phyloP scores from a whole-genome alignment of 1,140 invertebrate species.

The Triops cancriformis region DNA sequence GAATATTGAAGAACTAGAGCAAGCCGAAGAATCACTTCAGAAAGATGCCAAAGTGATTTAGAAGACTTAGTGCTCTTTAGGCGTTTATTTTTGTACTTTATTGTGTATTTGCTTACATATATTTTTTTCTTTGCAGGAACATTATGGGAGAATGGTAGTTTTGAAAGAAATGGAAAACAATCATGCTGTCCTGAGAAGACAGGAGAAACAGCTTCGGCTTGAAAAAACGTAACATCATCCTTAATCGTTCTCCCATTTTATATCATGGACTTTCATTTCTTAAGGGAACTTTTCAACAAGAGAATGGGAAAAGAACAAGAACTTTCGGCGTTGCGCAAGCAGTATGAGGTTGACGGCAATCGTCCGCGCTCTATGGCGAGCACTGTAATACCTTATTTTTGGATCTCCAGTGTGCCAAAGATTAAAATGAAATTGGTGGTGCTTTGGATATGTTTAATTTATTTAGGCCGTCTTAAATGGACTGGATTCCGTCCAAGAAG shows the following conservation, averaged over 20 bases:
- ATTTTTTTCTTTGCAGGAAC: neutral
- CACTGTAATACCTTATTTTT: neutral
- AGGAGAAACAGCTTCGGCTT: neutral
- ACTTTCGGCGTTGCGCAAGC: neutral
- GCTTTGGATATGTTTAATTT: neutral
- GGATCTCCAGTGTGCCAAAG: neutral
- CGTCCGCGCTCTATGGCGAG: neutral
- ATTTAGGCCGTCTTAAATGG: neutral
- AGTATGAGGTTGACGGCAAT: neutral
- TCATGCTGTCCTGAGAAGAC: neutral
- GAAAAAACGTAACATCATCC: neutral
- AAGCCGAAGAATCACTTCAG: neutral
- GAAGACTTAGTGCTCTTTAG: too few species aligned
- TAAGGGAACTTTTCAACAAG: neutral
- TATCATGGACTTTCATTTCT: neutral
- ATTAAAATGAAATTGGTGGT: neutral
- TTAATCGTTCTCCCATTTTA: neutral
- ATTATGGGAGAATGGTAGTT: neutral
- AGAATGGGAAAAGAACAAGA: neutral
- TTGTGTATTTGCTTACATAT: neutral
- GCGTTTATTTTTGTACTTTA: neutral
- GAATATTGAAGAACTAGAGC: neutral
- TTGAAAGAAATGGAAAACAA: neutral
- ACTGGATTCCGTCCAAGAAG: neutral
- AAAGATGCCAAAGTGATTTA: neutral